These are phyloP conservation scores for Natrix natrix DNA, from an alignment of 2,797 vertebrate genomes.

Conservation along the genomic window DNA sequence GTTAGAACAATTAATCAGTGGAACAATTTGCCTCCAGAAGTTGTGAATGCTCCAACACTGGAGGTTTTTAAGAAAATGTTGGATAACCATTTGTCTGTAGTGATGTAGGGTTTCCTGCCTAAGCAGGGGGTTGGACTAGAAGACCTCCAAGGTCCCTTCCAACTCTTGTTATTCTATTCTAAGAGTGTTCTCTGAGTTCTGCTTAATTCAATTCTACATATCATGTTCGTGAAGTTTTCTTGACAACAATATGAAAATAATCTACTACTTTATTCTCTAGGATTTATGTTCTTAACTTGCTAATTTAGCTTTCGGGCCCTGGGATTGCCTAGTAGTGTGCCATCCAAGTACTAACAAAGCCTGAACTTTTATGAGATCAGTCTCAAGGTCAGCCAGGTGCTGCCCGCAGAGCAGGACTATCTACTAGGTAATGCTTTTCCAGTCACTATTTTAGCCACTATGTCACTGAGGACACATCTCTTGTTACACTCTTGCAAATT, in stretches of 20 bases:
- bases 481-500: background rate
- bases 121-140: too few species aligned
- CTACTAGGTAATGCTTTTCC: background rate
- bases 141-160: too few species aligned
- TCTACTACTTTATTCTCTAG: background rate
- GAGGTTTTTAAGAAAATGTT: too few species aligned
- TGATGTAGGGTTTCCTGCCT: too few species aligned
- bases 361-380: background rate
- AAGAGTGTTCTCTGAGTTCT: background rate
- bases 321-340: background rate
- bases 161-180: too few species aligned
- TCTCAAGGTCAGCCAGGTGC: background rate
- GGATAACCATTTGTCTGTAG: too few species aligned
- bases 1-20: too few species aligned
- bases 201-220: background rate
- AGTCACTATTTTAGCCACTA: background rate
- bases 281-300: background rate
- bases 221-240: background rate
- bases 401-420: background rate
- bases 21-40: too few species aligned
- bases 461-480: conserved; percentile 9
- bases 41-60: too few species aligned
- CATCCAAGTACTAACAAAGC: background rate
- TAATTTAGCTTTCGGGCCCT: background rate
- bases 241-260: background rate